Base-by-base conservation (phyloP, 2,113 vertebrate species). In the Solenodon paradoxus region DNA sequence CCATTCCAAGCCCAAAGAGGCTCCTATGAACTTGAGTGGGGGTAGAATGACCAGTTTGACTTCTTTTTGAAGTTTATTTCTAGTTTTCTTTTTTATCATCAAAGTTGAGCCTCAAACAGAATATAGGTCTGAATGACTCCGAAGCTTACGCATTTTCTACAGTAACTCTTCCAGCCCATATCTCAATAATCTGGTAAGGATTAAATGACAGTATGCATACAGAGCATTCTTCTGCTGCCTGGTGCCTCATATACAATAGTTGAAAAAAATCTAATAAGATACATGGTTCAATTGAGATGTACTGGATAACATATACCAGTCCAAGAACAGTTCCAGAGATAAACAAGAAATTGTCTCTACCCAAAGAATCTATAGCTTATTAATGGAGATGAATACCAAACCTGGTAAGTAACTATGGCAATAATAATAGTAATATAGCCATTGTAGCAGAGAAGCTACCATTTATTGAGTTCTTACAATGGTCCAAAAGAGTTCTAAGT, bases 81-180 rank as follows among this genome's bases (percentile, higher is more conserved):
- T 35, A 95, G 35, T 88, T 85, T 49, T 88, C n/a, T 83, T 95
- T 68, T 82, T 61, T 72, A 40, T 86, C 55, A 82, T 68, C 85
- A 68, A 77, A 80, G 86, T 32, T 66, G 47, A 93, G 74, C 15
- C 45, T 32, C 49, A 57, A 17, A 84, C 40, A 95, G 55, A 81
- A 74, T 75, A 49, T 63, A 49, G 13, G 10, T 55, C 38, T 61
- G 19, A 83, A 59, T 68, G 38, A 59, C 59, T 80, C 51, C n/a
- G 45, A 84, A 80, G 6, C 11, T 88, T 28, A 10, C 20, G 3
- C 7, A 24, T 6, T 42, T 53, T 64, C 78, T 93, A n/a, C 16
- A 61, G 1, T 47, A 55, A 75, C 35, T 20, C 64, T 93, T 80
- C 32, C 40, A 63, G 7, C 45, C 32, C 5, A 5, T 28, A 17